These are phyloP conservation scores for Hylia prasina DNA, from an alignment of 2,113 vertebrate species.

Conservation along the genomic window DNA sequence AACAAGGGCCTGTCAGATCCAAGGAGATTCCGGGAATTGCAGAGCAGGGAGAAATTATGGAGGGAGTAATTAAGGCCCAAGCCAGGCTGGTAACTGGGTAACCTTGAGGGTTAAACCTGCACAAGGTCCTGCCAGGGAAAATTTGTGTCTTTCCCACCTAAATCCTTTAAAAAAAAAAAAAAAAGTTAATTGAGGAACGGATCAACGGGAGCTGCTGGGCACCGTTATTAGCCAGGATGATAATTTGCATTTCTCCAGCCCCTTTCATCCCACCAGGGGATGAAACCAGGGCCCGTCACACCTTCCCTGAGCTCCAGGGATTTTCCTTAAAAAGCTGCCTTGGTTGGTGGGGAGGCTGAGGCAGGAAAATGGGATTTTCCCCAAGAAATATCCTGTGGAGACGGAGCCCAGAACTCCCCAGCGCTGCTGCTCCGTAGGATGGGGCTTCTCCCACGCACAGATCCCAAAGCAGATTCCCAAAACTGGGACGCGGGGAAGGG, in stretches of 20 bases:
- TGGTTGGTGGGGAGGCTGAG: fast-evolving
- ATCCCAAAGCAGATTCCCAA: neutral
- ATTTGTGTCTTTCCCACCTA: slow-evolving; percentile 12
- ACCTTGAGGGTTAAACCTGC: slow-evolving; percentile 49
- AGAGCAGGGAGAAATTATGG: slow-evolving; percentile 38
- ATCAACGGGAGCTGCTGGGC: slow-evolving; percentile 29
- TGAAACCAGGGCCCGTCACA: neutral
- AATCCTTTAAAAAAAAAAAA: slow-evolving; percentile 24
- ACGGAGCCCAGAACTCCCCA: neutral
- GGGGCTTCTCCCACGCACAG: neutral
- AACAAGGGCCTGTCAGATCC: neutral
- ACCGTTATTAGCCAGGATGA: slow-evolving; percentile 15
- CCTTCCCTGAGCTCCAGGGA: neutral
- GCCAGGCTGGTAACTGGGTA: slow-evolving; percentile 32
- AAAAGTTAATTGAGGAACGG: slow-evolving; percentile 58
- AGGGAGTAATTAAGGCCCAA: slow-evolving; percentile 49
- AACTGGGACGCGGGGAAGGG: fast-evolving
- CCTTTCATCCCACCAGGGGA: neutral
- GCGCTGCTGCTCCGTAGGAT: neutral
- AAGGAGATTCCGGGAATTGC: slow-evolving; percentile 46
- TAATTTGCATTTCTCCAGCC: slow-evolving; percentile 5
- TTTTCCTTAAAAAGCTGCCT: neutral
- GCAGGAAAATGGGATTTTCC: neutral
- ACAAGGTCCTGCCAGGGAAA: slow-evolving; percentile 47
- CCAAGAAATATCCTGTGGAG: fast-evolving